Evolutionary conservation across 2,888 invertebrate genomes (phyloP).

Genomic region (Anticlea derivata): DNA sequence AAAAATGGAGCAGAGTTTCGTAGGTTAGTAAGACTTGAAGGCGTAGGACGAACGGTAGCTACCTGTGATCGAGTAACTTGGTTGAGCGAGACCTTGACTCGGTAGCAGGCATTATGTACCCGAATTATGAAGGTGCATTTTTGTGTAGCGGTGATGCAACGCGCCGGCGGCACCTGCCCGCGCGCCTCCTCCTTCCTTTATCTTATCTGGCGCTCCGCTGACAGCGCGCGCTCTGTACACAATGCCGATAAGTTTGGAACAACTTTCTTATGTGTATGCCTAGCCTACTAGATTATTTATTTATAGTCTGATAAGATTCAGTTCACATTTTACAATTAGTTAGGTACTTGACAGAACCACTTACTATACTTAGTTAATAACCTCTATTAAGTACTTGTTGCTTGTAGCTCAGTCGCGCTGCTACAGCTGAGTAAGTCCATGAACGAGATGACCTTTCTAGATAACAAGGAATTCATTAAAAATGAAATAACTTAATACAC

Average conservation of each 20-base stretch:
- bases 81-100: conserved; percentile 19
- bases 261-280: conserved; percentile 46
- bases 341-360: background rate
- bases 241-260: conserved; percentile 48
- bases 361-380: no score
- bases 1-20: conserved; percentile 69
- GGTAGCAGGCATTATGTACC: no score
- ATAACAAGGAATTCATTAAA: no score
- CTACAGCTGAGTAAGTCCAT: no score
- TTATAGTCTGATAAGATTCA: conserved; percentile 26
- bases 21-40: conserved; percentile 59
- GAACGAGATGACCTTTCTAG: no score
- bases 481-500: no score
- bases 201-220: conserved; percentile 56
- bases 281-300: conserved; percentile 48
- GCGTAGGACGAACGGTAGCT: conserved; percentile 11
- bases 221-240: conserved; percentile 46
- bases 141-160: conserved; percentile 39
- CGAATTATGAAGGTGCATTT: conserved; percentile 8
- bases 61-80: conserved; percentile 8
- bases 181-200: conserved; percentile 38
- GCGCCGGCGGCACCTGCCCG: conserved; percentile 31
- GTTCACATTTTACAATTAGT: conserved; percentile 15
- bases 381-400: no score
- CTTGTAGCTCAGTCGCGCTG: no score